Evolutionary conservation across 2,113 vertebrate genomes (phyloP).

Genomic region (Salminus brasiliensis): DNA sequence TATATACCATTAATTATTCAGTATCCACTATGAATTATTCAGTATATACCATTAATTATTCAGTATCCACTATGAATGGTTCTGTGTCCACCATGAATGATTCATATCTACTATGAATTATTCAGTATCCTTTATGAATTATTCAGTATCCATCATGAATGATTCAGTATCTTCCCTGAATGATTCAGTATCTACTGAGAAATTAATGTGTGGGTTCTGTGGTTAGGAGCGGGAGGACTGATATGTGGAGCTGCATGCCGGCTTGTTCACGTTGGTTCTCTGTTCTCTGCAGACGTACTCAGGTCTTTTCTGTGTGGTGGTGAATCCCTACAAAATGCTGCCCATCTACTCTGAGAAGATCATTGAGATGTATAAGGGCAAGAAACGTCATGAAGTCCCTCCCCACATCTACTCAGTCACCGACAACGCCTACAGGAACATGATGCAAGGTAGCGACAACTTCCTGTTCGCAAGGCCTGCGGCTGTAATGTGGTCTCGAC

Average conservation of each 20-base stretch:
- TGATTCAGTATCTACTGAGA: not conserved
- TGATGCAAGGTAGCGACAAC: conserved; percentile 89
- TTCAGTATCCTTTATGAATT: not conserved
- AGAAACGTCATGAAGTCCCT: conserved; percentile 95
- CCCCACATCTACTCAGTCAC: conserved; percentile 95
- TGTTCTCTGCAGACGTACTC: conserved; percentile 86
- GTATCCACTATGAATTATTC: not conserved
- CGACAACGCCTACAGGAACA: conserved; percentile 95
- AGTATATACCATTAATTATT: not conserved
- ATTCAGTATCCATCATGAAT: no score
- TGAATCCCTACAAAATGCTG: conserved; percentile 95
- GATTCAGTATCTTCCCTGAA: not conserved
- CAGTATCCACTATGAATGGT: not conserved
- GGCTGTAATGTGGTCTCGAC: not conserved
- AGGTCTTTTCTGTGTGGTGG: conserved; percentile 94
- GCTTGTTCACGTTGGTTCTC: no score
- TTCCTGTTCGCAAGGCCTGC: not conserved
- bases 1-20: not conserved
- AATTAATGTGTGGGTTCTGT: no score
- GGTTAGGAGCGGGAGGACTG: no score
- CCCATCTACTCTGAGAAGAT: conserved; percentile 98
- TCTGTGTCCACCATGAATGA: not conserved
- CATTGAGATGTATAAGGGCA: conserved; percentile 98
- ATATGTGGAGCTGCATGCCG: no score
- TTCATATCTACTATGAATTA: not conserved